Percentiles rank a stretch among this genome's conserved stretches.
phyloP scores from a whole-genome alignment of 2,113 vertebrate genomes.

The Rhinoderma darwinii region DNA sequence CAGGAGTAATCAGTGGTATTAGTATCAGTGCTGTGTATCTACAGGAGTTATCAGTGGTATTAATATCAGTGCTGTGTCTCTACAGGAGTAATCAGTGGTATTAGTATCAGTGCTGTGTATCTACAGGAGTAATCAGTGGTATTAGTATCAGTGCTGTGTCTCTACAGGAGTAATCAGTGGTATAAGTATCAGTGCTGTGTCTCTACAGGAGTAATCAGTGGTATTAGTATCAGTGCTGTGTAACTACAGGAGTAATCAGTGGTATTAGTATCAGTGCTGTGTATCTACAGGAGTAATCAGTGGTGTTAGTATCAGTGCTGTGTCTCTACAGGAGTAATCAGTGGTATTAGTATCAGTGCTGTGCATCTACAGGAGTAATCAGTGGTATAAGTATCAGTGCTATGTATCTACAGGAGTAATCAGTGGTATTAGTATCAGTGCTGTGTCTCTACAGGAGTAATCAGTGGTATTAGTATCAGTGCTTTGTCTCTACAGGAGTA shows the following conservation, averaged over 20 bases:
- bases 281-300: background rate
- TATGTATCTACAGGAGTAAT: background rate
- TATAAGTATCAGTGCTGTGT: background rate
- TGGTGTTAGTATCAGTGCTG: too few relatives aligned
- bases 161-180: background rate
- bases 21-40: background rate
- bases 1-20: background rate
- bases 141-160: background rate
- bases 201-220: conserved; percentile 61
- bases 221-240: too few relatives aligned
- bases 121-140: background rate
- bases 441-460: conserved; percentile 63
- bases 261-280: background rate
- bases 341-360: too few relatives aligned
- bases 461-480: background rate
- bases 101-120: too few relatives aligned
- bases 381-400: background rate
- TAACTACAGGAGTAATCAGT: background rate
- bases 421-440: background rate
- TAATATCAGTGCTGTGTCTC: too few relatives aligned
- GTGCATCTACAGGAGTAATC: conserved; percentile 60
- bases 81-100: conserved; percentile 62
- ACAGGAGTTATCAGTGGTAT: background rate
- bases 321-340: conserved; percentile 62
- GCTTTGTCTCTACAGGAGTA: conserved; percentile 56